Conservation (phyloP, 2,888 invertebrate genomes). For the Stomorhina lunata region DNA sequence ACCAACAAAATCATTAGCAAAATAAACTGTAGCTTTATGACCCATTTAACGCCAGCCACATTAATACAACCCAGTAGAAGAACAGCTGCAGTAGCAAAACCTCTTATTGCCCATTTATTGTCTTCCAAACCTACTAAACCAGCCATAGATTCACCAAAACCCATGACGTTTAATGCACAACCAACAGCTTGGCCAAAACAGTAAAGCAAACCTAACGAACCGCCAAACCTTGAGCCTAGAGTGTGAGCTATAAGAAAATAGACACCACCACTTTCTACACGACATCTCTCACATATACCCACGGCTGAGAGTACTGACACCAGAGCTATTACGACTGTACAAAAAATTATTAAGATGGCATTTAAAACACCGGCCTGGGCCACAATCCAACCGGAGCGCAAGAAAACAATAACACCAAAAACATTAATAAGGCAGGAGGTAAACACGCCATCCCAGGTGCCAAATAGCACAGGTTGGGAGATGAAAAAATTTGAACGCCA, state of each 20-base stretch:
- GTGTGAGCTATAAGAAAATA: conserved; percentile 97
- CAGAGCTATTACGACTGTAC: conserved; percentile 93
- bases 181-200: conserved; percentile 98
- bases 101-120: conserved; percentile 90
- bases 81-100: conserved; percentile 93
- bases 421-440: conserved; percentile 98
- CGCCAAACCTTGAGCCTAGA: conserved; percentile 95
- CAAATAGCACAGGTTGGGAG: conserved; percentile 96
- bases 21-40: conserved; percentile 95
- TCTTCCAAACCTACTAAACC: conserved; percentile 87
- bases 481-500: conserved; percentile 98
- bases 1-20: conserved; percentile 91
- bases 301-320: conserved; percentile 97
- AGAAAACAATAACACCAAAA: conserved; percentile 98
- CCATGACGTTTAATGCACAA: conserved; percentile 95
- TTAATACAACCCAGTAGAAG: conserved; percentile 93
- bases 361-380: conserved; percentile 92
- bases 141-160: conserved; percentile 98
- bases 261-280: conserved; percentile 98
- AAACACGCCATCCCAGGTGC: conserved; percentile 97
- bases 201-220: conserved; percentile 94
- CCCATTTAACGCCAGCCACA: conserved; percentile 98
- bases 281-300: conserved; percentile 96
- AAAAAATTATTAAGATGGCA: conserved; percentile 89
- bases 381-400: conserved; percentile 98